Evolutionary conservation across 2,797 vertebrate genomes (phyloP).

Genomic region (Myotis myotis): DNA sequence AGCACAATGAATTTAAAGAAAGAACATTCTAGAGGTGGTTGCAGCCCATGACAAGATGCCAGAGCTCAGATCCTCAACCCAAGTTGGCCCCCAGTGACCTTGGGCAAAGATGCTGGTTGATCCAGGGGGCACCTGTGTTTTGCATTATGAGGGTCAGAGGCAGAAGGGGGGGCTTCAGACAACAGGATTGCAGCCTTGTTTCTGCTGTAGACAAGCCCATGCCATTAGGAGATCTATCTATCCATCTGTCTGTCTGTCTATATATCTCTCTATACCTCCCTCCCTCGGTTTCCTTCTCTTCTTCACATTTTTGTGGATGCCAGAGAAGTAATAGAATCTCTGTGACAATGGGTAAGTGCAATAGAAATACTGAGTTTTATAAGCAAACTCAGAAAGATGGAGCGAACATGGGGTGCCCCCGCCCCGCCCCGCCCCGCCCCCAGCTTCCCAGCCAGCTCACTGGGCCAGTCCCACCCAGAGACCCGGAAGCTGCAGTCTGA

Average conservation of each 20-base stretch:
- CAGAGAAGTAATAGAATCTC: not conserved
- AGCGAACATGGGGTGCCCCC: not conserved
- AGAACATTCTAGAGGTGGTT: not conserved
- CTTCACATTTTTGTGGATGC: not conserved
- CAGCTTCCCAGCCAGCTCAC: not conserved
- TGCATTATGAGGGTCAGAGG: not conserved
- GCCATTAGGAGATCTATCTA: not conserved
- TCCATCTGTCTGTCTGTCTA: not conserved
- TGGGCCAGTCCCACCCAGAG: not conserved
- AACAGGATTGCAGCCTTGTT: not conserved
- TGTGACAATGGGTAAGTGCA: not conserved
- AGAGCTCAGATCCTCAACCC: not conserved
- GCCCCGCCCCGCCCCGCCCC: fast-evolving
- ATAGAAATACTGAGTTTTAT: not conserved
- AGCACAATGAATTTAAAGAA: not conserved
- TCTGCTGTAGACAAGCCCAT: not conserved
- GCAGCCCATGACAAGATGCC: not conserved
- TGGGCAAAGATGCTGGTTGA: not conserved
- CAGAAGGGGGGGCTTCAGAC: not conserved
- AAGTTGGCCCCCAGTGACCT: not conserved
- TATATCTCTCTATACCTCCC: not conserved
- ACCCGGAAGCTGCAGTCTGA: not conserved
- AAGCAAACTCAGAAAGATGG: not conserved
- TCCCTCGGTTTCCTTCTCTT: not conserved
- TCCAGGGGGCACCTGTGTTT: not conserved